These are phyloP conservation scores for Tenebrio molitor DNA, from an alignment of 1,140 invertebrate species.

Conservation along the genomic window DNA sequence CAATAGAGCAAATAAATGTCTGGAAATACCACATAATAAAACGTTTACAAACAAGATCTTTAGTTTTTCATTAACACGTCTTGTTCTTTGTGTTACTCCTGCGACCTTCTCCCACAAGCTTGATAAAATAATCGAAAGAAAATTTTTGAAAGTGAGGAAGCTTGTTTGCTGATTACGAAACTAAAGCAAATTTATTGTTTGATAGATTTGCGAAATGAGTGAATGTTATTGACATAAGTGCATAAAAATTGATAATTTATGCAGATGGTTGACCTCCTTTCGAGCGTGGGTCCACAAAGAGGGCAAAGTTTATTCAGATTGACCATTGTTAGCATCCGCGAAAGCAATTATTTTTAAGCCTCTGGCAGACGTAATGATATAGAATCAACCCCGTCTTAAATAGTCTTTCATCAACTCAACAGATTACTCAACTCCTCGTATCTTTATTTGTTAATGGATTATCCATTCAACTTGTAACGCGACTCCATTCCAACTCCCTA, in stretches of 20 bases:
- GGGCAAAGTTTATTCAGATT: slow-evolving; percentile 4
- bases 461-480: slow-evolving; percentile 38
- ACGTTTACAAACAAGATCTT: slow-evolving; percentile 8
- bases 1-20: background rate
- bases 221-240: slow-evolving; percentile 5
- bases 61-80: slow-evolving; percentile 26
- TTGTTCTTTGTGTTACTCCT: slow-evolving; percentile 23
- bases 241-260: slow-evolving; percentile 16
- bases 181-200: background rate
- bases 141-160: no score
- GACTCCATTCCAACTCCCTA: slow-evolving; percentile 39
- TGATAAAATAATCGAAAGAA: no score
- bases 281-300: background rate
- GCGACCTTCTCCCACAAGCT: no score
- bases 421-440: slow-evolving; percentile 27
- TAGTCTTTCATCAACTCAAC: slow-evolving; percentile 20
- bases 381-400: slow-evolving; percentile 8
- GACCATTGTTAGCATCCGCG: background rate
- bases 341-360: slow-evolving; percentile 1
- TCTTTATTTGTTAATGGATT: slow-evolving; percentile 38
- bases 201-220: background rate
- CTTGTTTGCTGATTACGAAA: background rate
- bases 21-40: background rate
- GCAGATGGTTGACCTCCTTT: slow-evolving; percentile 15
- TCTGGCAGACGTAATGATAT: slow-evolving; percentile 3